Conservation (phyloP, 2,797 vertebrate genomes). For the Sus cebifrons region DNA sequence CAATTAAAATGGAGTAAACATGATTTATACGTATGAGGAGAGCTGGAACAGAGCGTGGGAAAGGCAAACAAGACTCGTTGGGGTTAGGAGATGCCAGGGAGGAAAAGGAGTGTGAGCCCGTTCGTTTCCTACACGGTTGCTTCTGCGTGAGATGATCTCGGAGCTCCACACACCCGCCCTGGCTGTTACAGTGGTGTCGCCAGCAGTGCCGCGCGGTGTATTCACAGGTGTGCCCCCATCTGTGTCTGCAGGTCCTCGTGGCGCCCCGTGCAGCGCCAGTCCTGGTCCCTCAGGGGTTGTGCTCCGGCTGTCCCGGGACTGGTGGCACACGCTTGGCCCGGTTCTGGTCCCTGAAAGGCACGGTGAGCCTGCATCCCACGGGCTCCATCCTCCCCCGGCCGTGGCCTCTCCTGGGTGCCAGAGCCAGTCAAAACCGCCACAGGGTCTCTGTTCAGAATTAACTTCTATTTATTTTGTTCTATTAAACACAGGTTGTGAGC, state of each 20-base stretch:
- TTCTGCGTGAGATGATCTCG: neutral
- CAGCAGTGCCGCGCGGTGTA: too few relatives aligned
- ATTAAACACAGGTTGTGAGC: neutral
- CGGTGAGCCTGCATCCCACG: neutral
- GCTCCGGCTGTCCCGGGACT: neutral
- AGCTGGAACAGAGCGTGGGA: rapidly evolving
- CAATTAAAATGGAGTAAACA: neutral
- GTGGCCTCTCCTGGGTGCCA: neutral
- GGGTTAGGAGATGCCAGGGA: neutral
- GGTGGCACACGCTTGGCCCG: neutral
- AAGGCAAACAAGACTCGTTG: neutral
- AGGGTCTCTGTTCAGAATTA: neutral
- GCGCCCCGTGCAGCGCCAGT: too few relatives aligned
- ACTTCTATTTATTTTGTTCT: neutral
- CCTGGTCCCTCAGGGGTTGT: rapidly evolving
- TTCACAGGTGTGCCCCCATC: rapidly evolving
- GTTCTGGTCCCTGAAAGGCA: neutral
- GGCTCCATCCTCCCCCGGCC: rapidly evolving
- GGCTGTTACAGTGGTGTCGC: too few relatives aligned
- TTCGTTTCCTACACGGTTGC: rapidly evolving
- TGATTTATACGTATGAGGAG: neutral
- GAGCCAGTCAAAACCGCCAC: neutral
- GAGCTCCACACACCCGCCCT: neutral
- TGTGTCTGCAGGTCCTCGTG: too few relatives aligned
- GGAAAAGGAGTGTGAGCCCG: neutral